These are phyloP conservation scores for Villa cingulata DNA, from an alignment of 2,888 invertebrate genomes.

Conservation along the genomic window DNA sequence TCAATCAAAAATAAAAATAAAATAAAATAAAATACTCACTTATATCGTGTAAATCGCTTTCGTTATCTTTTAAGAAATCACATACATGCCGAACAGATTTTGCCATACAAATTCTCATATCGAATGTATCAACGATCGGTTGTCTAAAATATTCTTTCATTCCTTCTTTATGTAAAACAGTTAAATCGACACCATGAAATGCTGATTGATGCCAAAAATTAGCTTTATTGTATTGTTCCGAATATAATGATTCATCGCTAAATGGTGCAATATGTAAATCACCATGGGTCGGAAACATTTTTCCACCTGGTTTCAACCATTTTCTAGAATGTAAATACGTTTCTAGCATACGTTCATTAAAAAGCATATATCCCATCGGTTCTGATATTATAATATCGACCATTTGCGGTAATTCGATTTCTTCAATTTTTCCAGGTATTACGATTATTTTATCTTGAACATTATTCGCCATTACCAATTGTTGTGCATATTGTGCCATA, in stretches of 20 bases:
- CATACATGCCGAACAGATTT: conserved; percentile 86
- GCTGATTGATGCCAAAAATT: conserved; percentile 98
- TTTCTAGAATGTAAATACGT: conserved; percentile 97
- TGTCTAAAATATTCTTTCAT: conserved; percentile 96
- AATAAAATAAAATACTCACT: conserved; percentile 31
- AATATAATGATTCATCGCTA: conserved; percentile 91
- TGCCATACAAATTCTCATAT: conserved; percentile 91
- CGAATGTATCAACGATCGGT: conserved; percentile 97
- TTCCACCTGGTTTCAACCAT: conserved; percentile 83
- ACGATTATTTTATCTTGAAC: conserved; percentile 78
- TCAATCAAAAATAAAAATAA: too few species aligned
- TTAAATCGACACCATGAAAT: conserved; percentile 95
- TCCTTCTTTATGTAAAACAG: conserved; percentile 80
- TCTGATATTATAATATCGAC: conserved; percentile 98
- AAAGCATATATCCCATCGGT: conserved; percentile 99
- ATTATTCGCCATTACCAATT: conserved; percentile 79
- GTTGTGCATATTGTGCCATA: conserved; percentile 93
- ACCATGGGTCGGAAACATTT: conserved; percentile 95
- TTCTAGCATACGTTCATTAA: conserved; percentile 98
- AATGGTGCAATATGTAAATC: conserved; percentile 97
- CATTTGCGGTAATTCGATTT: conserved; percentile 85
- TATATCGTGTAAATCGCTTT: conserved; percentile 88
- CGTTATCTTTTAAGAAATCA: conserved; percentile 83
- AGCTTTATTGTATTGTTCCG: conserved; percentile 97
- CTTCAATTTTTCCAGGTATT: conserved; percentile 96